phyloP scores from a whole-genome alignment of 2,888 invertebrate genomes.

The Calameuta idolon region DNA sequence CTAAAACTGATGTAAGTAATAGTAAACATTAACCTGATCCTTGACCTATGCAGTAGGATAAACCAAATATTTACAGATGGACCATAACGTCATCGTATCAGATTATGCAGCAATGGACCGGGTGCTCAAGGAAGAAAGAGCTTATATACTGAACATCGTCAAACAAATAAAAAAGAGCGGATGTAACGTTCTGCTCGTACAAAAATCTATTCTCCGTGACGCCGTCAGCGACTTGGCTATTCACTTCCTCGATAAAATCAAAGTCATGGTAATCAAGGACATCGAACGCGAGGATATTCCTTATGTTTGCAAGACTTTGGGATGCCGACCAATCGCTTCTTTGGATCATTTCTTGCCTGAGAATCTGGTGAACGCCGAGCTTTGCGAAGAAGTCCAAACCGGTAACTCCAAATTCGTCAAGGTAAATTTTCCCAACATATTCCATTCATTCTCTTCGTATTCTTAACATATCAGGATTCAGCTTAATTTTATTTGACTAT shows the following conservation, averaged over 20 bases:
- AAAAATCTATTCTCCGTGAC: conserved; percentile 87
- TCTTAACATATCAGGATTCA: not conserved
- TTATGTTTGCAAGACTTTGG: conserved; percentile 94
- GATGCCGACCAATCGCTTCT: conserved; percentile 97
- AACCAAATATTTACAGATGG: conserved; percentile 77
- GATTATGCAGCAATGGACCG: conserved; percentile 99
- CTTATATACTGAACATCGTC: conserved; percentile 97
- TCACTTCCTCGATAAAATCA: conserved; percentile 98
- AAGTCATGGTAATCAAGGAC: conserved; percentile 98
- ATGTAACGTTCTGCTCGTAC: conserved; percentile 96
- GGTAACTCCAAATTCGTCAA: conserved; percentile 92
- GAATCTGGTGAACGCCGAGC: conserved; percentile 89
- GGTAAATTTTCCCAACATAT: conserved; percentile 63
- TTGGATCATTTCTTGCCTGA: conserved; percentile 97
- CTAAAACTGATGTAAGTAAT: conserved; percentile 92
- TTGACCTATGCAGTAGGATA: conserved; percentile 5
- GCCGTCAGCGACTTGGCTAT: conserved; percentile 96
- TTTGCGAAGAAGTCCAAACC: conserved; percentile 93
- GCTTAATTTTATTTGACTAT: not conserved
- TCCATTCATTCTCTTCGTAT: not conserved
- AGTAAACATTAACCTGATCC: conserved; percentile 8
- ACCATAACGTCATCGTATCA: conserved; percentile 94
- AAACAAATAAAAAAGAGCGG: conserved; percentile 99
- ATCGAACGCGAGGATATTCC: conserved; percentile 98
- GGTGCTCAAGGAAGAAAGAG: conserved; percentile 95